phyloP scores from a whole-genome alignment of 1,140 invertebrate species.

The Ptiloglossa arizonensis region DNA sequence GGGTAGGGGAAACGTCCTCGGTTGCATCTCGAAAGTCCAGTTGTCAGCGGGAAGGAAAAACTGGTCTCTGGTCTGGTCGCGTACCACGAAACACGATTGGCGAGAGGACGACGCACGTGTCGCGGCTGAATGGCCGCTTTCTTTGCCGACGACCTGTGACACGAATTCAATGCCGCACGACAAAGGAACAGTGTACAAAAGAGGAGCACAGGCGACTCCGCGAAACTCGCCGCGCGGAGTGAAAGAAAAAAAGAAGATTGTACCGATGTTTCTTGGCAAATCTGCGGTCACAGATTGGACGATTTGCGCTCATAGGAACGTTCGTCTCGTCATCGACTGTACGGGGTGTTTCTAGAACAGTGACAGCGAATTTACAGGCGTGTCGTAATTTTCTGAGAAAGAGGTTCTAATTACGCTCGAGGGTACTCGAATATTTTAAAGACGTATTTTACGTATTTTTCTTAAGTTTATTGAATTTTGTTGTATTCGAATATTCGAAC shows the following conservation, averaged over 20 bases:
- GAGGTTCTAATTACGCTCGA: too few species aligned
- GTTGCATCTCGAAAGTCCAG: conserved; percentile 16
- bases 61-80: conserved; percentile 27
- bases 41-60: conserved; percentile 10
- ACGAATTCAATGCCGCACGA: conserved; percentile 42
- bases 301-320: conserved; percentile 3
- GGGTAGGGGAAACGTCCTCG: background rate
- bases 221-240: background rate
- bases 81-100: conserved; percentile 1
- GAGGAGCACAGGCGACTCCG: conserved; percentile 1
- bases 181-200: conserved; percentile 30
- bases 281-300: conserved; percentile 25
- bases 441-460: too few species aligned
- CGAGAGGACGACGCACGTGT: conserved; percentile 46
- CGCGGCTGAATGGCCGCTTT: conserved; percentile 36
- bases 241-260: too few species aligned
- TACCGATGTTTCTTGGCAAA: conserved; percentile 43
- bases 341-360: background rate
- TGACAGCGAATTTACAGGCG: too few species aligned
- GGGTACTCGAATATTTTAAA: too few species aligned
- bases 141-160: conserved; percentile 43
- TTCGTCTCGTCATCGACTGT: too few species aligned
- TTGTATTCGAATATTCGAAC: too few species aligned
- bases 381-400: too few species aligned
- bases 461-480: too few species aligned